These are phyloP conservation scores for Bombyx mori DNA, from an alignment of 1,140 invertebrate species.

Conservation along the genomic window ASM3026992v2 NC_085126.1:5399501-5400000, in stretches of 20 bases:
- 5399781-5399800: conserved; percentile 35
- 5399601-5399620: too few species aligned
- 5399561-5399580: too few species aligned
- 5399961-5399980: conserved; percentile 21
- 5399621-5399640: too few species aligned
- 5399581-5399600: too few species aligned
- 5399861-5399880: conserved; percentile 28
- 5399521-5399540: too few species aligned
- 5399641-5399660: too few species aligned
- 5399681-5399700: conserved; percentile 16
- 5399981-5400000: conserved; percentile 51
- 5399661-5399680: conserved; percentile 44
- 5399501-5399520: conserved; percentile 33
- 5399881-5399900: conserved; percentile 25
- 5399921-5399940: conserved; percentile 41
- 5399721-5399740: conserved; percentile 34
- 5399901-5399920: conserved; percentile 32
- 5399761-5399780: conserved; percentile 53
- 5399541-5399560: too few species aligned
- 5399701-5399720: conserved; percentile 1
- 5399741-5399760: conserved; percentile 48
- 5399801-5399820: conserved; percentile 24
- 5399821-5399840: conserved; percentile 31
- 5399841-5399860: conserved; percentile 36
- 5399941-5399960: conserved; percentile 46